phyloP scores from a whole-genome alignment of 2,888 invertebrate genomes.

The Xestia ashworthii region DNA sequence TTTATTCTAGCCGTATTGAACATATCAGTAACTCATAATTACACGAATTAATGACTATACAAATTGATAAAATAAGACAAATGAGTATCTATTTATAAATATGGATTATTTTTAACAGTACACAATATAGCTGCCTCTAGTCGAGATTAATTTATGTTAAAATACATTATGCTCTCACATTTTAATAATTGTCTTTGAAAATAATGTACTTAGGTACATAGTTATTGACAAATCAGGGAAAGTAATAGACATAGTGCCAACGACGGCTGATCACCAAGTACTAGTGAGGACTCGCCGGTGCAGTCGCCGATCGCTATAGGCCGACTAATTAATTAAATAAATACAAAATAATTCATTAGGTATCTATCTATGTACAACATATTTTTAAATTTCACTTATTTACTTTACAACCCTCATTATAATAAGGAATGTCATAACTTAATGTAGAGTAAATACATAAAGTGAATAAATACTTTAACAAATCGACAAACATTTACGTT shows the following conservation, averaged over 20 bases:
- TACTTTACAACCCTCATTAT: constrained; percentile 85
- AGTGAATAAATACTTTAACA: constrained; percentile 84
- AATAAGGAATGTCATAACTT: constrained; percentile 85
- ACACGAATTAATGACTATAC: constrained; percentile 63
- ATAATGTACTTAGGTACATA: constrained; percentile 57
- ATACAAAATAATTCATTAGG: constrained; percentile 79
- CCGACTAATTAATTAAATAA: constrained; percentile 82
- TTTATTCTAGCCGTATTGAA: constrained; percentile 74
- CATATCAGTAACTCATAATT: constrained; percentile 65
- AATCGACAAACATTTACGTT: constrained; percentile 83
- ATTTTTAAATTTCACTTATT: constrained; percentile 80
- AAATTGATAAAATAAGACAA: constrained; percentile 59
- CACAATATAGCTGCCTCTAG: constrained; percentile 85
- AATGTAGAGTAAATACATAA: constrained; percentile 80
- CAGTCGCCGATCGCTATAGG: constrained; percentile 80
- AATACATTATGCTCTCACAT: constrained; percentile 72
- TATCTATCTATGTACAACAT: constrained; percentile 85
- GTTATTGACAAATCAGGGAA: constrained; percentile 55
- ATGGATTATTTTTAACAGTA: constrained; percentile 71
- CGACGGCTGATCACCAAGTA: constrained; percentile 49
- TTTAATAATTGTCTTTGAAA: constrained; percentile 69
- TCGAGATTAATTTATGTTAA: constrained; percentile 79
- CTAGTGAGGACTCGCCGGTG: constrained; percentile 45
- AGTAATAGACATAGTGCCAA: constrained; percentile 54
- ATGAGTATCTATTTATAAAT: constrained; percentile 59